A percentile compares a stretch with the other conserved stretches of the same genome.
Conservation (phyloP, 2,113 vertebrate genomes). For the Pyxicephalus adspersus region DNA sequence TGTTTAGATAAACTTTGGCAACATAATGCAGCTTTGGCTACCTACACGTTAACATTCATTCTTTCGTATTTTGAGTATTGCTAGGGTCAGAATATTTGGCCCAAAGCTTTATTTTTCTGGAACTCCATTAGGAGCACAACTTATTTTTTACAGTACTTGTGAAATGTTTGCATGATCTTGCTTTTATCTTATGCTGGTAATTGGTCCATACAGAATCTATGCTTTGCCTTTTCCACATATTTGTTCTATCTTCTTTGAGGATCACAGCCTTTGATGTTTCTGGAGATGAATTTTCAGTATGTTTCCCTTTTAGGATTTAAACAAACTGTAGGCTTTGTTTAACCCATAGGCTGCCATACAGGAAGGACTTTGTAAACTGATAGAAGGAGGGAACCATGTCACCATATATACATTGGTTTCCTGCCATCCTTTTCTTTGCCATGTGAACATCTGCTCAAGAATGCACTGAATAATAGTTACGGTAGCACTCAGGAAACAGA, state of each 20-base stretch:
- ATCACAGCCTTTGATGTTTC: constrained; percentile 51
- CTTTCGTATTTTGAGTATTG: constrained; percentile 4
- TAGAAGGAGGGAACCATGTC: constrained; percentile 6
- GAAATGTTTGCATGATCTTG: not conserved
- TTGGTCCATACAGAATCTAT: not conserved
- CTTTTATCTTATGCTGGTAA: constrained; percentile 17
- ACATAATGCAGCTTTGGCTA: no score
- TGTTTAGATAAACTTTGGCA: no score
- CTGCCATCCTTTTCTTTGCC: not conserved
- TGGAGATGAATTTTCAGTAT: constrained; percentile 33
- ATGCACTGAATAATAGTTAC: constrained; percentile 12
- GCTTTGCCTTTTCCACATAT: constrained; percentile 37
- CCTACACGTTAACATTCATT: no score
- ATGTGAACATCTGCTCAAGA: constrained; percentile 24
- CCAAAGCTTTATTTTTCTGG: constrained; percentile 4
- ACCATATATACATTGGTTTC: constrained; percentile 50
- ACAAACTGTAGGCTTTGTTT: constrained; percentile 42
- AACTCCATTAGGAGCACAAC: not conserved
- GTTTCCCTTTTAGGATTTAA: constrained; percentile 28
- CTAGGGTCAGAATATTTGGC: not conserved
- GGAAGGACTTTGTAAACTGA: constrained; percentile 37
- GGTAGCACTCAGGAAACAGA: constrained; percentile 11
- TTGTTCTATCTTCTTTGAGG: constrained; percentile 29
- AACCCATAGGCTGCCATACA: constrained; percentile 29
- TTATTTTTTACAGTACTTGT: constrained; percentile 25